These are phyloP conservation scores for Bursaphelenchus mucronatus DNA, from an alignment of 1,140 invertebrate genomes.

Conservation along the genomic window DNA sequence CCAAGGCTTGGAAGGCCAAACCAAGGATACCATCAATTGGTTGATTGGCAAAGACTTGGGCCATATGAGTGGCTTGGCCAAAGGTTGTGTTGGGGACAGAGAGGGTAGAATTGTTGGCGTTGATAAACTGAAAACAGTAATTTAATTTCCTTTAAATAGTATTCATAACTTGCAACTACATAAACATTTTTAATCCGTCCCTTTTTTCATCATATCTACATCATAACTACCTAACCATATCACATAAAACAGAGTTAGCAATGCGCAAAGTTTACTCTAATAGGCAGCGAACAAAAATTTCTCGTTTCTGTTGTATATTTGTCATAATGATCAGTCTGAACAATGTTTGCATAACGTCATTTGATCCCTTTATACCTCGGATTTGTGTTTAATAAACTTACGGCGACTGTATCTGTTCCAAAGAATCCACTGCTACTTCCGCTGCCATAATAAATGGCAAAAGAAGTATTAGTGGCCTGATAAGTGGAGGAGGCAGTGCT, in stretches of 20 bases:
- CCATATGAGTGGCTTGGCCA: slow-evolving; percentile 48
- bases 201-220: background rate
- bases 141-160: slow-evolving; percentile 1
- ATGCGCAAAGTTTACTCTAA: background rate
- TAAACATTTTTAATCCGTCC: slow-evolving; percentile 4
- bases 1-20: slow-evolving; percentile 40
- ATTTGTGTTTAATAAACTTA: slow-evolving; percentile 9
- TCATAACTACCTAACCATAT: background rate
- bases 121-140: slow-evolving; percentile 29
- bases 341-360: background rate
- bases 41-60: slow-evolving; percentile 38
- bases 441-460: slow-evolving; percentile 45
- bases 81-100: slow-evolving; percentile 46
- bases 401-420: slow-evolving; percentile 39
- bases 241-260: background rate
- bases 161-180: slow-evolving; percentile 16
- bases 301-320: background rate
- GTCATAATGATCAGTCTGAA: too few species aligned
- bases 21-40: slow-evolving; percentile 52
- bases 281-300: background rate
- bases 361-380: slow-evolving; percentile 16
- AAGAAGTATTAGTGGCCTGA: slow-evolving; percentile 30
- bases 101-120: slow-evolving; percentile 7
- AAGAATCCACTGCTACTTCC: slow-evolving; percentile 43
- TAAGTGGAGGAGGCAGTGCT: slow-evolving; percentile 44